Evolutionary conservation across 2,113 vertebrate species (phyloP).

Genomic region (Triplophysa dalaica): DNA sequence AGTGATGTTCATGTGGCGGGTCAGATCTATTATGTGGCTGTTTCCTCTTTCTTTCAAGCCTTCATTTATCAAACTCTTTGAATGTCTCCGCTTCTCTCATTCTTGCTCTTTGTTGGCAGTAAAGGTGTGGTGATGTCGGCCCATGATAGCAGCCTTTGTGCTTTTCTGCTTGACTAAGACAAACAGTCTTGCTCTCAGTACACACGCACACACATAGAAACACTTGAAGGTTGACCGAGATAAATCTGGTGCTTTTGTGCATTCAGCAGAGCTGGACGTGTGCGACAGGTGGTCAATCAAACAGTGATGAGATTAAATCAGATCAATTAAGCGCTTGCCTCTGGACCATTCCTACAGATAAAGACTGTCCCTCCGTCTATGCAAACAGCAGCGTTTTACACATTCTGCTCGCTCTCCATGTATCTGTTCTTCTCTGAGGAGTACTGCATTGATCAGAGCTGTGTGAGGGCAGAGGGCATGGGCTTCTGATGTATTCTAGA

Average conservation of each 20-base stretch:
- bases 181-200: constrained; percentile 20
- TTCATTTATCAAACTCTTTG: constrained; percentile 20
- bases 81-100: neutral
- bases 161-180: constrained; percentile 38
- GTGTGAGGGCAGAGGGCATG: neutral
- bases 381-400: constrained; percentile 52
- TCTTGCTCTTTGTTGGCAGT: constrained; percentile 25
- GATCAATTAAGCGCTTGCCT: constrained; percentile 73
- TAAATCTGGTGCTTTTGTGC: constrained; percentile 48
- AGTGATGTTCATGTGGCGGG: constrained; percentile 2
- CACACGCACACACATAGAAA: neutral
- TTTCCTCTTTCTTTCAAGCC: neutral
- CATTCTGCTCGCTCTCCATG: neutral
- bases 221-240: constrained; percentile 44
- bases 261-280: constrained; percentile 36
- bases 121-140: constrained; percentile 14
- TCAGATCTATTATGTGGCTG: neutral
- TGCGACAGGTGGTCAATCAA: constrained; percentile 74
- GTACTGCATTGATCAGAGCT: neutral
- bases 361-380: constrained; percentile 56
- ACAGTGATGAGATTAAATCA: constrained; percentile 70
- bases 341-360: constrained; percentile 56
- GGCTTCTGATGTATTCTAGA: constrained; percentile 22
- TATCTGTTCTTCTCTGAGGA: neutral
- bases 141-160: constrained; percentile 31